Evolutionary conservation across 2,888 invertebrate genomes (phyloP), one percentile per base, ranked within the genome.

Genomic region (Limnephilus marmoratus): DNA sequence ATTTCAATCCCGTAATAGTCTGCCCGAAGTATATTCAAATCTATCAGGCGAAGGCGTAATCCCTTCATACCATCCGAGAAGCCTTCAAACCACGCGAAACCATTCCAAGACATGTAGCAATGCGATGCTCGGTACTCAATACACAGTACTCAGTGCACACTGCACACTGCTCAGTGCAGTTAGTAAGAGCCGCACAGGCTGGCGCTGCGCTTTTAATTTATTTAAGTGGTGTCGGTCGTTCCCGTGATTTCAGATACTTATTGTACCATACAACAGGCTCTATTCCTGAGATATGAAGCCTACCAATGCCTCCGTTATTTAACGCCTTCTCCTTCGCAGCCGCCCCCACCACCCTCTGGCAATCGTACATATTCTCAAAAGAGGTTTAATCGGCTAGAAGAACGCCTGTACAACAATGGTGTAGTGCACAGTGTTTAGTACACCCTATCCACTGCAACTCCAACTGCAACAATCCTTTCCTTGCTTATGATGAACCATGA

Each of bases 41-140:
- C 80, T 80, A 81, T 89, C 88, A 80, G 88, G 31, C 88, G 90
- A 15, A 24, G 34, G 9, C 9, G 85, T 85, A 90, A 90, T 85
- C 90, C 90, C 83, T 90, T 90, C 90, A 90, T 82, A 90, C 90
- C 87, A 83, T 31, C 53, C 37, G 91, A 80, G 93, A 94, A 93
- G 94, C 94, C 94, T 93, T 93, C 93, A 93, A 92, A 92, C 49
- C 91, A 68, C 82, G 85, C 90, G 92, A 92, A 91, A 91, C 92
- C 91, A 91, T 92, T 92, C 80, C 81, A 91, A 87, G 90, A 85
- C 91, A 90, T 45, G 31, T 41, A 83, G 15, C 37, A 83, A 41
- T 41, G 91, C 88, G 12, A 45, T 1, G 45, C 45, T 45, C 45
- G 12, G 45, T 45, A 45, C 45, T 15, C 49, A 88, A 41, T 88